Evolutionary conservation across 2,888 invertebrate genomes (phyloP).

Genomic region (Microplitis deprimator): DNA sequence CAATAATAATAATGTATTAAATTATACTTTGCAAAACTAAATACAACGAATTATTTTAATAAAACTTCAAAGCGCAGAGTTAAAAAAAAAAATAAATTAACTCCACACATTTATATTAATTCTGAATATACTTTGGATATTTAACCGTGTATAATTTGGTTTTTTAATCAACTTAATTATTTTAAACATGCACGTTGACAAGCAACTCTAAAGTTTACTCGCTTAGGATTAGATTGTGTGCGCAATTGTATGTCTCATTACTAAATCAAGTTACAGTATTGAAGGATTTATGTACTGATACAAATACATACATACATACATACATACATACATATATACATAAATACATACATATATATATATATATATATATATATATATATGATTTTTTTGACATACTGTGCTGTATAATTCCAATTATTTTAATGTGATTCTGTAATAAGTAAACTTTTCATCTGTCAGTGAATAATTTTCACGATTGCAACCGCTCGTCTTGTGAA

Average conservation of each 20-base stretch:
- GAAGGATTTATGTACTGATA: background rate
- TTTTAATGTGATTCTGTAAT: constrained; percentile 8
- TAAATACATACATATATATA: background rate
- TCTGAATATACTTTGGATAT: background rate
- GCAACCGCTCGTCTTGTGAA: constrained; percentile 28
- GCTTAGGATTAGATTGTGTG: constrained; percentile 17
- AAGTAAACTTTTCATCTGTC: constrained; percentile 14
- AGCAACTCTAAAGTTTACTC: constrained; percentile 20
- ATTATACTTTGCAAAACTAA: background rate
- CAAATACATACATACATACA: background rate
- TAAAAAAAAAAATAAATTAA: background rate
- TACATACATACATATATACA: background rate
- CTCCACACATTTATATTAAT: background rate
- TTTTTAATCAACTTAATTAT: background rate
- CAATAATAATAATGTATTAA: background rate
- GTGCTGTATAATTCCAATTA: background rate
- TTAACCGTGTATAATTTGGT: background rate
- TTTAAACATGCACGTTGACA: background rate
- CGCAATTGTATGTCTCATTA: constrained; percentile 55
- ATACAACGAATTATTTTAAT: background rate
- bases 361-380: background rate
- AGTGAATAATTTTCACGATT: constrained; percentile 20
- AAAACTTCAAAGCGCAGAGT: background rate
- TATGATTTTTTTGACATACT: background rate
- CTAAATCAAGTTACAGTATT: constrained; percentile 60